These are phyloP conservation scores for Amazona ochrocephala DNA, from an alignment of 2,797 vertebrate species.

Conservation along the genomic window DNA sequence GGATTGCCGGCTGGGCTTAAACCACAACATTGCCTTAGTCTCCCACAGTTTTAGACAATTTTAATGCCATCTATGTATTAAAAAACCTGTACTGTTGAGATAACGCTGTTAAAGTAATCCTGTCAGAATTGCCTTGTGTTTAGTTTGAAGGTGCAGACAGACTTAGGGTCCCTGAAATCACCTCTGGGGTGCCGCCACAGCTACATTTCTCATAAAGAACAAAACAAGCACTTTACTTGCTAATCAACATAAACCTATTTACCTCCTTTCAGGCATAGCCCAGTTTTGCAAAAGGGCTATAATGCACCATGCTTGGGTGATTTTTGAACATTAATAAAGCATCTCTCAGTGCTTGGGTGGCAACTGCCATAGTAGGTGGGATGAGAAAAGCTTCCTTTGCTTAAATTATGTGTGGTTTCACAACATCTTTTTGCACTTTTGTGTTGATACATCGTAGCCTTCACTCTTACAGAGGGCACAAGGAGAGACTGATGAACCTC, in stretches of 20 bases:
- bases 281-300: neutral
- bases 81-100: neutral
- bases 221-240: neutral
- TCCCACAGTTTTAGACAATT: neutral
- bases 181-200: neutral
- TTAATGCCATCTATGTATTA: neutral
- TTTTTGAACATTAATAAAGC: neutral
- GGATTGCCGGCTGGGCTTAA: too few relatives aligned
- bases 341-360: neutral
- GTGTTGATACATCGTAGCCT: neutral
- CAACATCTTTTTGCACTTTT: neutral
- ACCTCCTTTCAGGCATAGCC: neutral
- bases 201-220: neutral
- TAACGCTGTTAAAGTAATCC: neutral
- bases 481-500: neutral
- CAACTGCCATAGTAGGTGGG: neutral
- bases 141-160: neutral
- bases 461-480: accelerated
- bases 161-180: neutral
- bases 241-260: neutral
- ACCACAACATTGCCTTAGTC: neutral
- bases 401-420: neutral
- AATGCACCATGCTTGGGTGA: neutral
- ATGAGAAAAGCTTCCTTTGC: neutral
- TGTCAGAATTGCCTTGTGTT: neutral